Evolutionary conservation across 2,888 invertebrate species (phyloP).

Genomic region (Polydrusus tereticollis): DNA sequence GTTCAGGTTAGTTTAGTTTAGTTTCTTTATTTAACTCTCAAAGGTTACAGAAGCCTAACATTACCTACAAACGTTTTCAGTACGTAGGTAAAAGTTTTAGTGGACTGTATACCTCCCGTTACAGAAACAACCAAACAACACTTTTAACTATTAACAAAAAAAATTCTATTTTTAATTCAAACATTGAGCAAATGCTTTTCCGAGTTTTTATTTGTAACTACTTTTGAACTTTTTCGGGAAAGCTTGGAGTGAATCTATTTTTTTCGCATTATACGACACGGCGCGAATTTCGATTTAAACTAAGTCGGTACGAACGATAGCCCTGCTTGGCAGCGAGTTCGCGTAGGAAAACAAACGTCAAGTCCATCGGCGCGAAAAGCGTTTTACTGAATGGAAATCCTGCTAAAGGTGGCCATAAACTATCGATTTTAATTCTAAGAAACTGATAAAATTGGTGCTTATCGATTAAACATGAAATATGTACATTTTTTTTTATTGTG

Average conservation of each 20-base stretch:
- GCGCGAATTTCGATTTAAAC: constrained; percentile 38
- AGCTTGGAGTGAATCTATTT: neutral
- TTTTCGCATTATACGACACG: constrained; percentile 13
- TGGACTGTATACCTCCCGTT: too few relatives aligned
- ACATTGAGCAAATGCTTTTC: too few relatives aligned
- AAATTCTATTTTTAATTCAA: too few relatives aligned
- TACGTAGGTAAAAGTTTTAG: too few relatives aligned
- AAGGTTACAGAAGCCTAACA: too few relatives aligned
- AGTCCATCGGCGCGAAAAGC: constrained; percentile 46
- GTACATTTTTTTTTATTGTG: neutral
- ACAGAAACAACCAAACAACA: too few relatives aligned
- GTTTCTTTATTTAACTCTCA: too few relatives aligned
- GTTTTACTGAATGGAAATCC: constrained; percentile 36
- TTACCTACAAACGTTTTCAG: too few relatives aligned
- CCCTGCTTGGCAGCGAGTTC: constrained; percentile 30
- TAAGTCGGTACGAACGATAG: constrained; percentile 13
- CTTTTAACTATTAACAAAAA: too few relatives aligned
- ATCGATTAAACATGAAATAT: constrained; percentile 5
- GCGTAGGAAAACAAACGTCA: constrained; percentile 40
- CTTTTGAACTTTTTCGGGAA: neutral
- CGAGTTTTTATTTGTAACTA: too few relatives aligned
- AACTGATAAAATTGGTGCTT: neutral
- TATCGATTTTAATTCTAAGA: neutral
- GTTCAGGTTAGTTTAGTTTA: too few relatives aligned
- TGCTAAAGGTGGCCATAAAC: constrained; percentile 30